A percentile compares a stretch with the other conserved stretches of the same genome.
Evolutionary conservation across 2,888 invertebrate species (phyloP).

Genomic region (Scaptomyza polygonia): DNA sequence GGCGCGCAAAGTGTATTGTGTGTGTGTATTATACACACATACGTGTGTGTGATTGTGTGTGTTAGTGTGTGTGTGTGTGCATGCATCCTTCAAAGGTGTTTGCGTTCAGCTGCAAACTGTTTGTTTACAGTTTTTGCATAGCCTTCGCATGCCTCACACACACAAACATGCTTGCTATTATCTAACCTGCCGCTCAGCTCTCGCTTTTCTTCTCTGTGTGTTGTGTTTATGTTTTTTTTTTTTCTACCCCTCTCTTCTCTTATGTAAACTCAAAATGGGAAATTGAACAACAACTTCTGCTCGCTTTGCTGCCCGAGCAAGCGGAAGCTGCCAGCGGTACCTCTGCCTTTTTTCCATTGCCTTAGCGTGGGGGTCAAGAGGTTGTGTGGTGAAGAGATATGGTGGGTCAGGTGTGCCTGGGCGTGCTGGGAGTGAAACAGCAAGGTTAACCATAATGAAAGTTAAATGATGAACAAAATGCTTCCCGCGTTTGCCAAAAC

Average conservation of each 20-base stretch:
- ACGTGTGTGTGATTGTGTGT: not conserved
- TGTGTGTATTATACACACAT: slow-evolving; percentile 37
- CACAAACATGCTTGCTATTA: slow-evolving; percentile 58
- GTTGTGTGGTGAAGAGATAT: not conserved
- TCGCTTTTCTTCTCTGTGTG: slow-evolving; percentile 27
- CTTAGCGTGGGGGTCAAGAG: slow-evolving; percentile 1
- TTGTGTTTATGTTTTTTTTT: slow-evolving; percentile 1
- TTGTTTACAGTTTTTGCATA: slow-evolving; percentile 77
- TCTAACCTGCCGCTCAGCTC: slow-evolving; percentile 58
- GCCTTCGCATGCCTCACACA: slow-evolving; percentile 56
- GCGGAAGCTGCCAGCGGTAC: slow-evolving; percentile 69
- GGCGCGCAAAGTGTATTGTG: slow-evolving; percentile 70
- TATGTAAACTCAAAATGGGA: slow-evolving; percentile 75
- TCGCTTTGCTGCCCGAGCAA: slow-evolving; percentile 82
- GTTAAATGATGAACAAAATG: slow-evolving; percentile 78
- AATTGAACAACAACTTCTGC: slow-evolving; percentile 83
- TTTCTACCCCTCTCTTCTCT: slow-evolving; percentile 9
- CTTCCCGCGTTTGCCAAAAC: slow-evolving; percentile 44
- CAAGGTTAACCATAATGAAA: slow-evolving; percentile 81
- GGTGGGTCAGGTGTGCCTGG: not conserved
- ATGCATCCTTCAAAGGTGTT: slow-evolving; percentile 75
- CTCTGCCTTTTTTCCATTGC: slow-evolving; percentile 26
- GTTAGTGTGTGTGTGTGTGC: not conserved
- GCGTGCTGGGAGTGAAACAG: slow-evolving; percentile 64
- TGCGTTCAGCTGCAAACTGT: slow-evolving; percentile 77